Evolutionary conservation across 2,797 vertebrate genomes (phyloP), one percentile per base, ranked within the genome.

Genomic region (Acrocephalus scirpaceus): DNA sequence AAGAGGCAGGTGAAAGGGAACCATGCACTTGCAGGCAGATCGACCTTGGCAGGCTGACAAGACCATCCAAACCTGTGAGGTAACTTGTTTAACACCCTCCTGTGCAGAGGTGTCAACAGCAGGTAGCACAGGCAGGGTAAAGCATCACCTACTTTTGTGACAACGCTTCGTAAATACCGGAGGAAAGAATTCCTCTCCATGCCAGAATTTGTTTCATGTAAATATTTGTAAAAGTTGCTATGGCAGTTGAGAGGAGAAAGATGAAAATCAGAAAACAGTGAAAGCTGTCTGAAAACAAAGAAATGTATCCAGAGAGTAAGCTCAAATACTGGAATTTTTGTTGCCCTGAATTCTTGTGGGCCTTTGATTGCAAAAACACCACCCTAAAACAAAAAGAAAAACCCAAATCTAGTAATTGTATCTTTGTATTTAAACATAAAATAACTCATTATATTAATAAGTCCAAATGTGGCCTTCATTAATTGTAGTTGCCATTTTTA

Each of bases 151-250:
- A 83, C 96, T 97, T 98, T 98, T 98, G 98, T 98, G 98, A 97
- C 87, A 95, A 92, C 95, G 92, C 95, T 94, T 96, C 86, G 75
- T 96, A 95, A 97, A 98, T 58, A 84, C 95, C 36, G 51, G 93
- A 93, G 95, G 84, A 95, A 97, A 96, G 94, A 98, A 96, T 90
- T 91, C 88, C 94, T 97, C 72, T 91, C 87, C 96, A 48, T 9
- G 74, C 97, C 93, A 95, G 82, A 98, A 97, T 98, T 98, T 98
- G 98, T 98, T 82, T 19, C 93, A 82, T 88, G 92, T 97, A 98
- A 98, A 98, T 98, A 98, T 98, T 98, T 99, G 97, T 93, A 97
- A 97, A 96, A 97, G 98, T 99, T 98, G 98, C 98, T 98, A 98
- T 98, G 98, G 98, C 93, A 98, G 97, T 98, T 97, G 93, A 96